Base-by-base conservation (phyloP, 2,888 invertebrate genomes). In the Therioaphis trifolii region DNA sequence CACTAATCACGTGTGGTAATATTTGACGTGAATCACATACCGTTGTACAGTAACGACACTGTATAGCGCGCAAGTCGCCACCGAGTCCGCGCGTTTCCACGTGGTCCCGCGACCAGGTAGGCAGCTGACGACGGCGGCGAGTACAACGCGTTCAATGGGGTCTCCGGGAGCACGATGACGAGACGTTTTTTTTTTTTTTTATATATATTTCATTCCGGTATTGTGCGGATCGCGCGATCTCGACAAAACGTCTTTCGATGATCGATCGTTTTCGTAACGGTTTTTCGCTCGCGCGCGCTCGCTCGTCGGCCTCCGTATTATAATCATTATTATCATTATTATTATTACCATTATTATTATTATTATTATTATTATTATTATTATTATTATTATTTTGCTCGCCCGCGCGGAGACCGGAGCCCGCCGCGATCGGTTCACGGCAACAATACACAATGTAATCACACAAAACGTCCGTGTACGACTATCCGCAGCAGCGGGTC, bases 211-310 rank as follows among this genome's bases (percentile, higher is more conserved):
- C n/a, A 29, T 35, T 58, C 21, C 43, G 24, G 61, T 46, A 49
- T 71, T 49, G 71, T 46, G 52, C 72, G 11, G 12, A n/a, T 0
- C 46, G 76, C 21, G 21, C 14, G 52, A 61, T 72, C n/a, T 12
- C 63, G 74, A 63, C 72, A 40, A 74, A 74, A 82, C 82, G 82
- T 82, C 82, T 74, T 82, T 29, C 80, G 82, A 74, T 82, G 82
- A 82, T 82, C 82, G 82, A 82, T 82, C 82, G 82, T 74, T 82
- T 74, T 82, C 82, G 82, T 82, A 82, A 82, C 82, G 82, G 82
- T 82, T 82, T 74, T 74, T 52, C 66, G 68, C 43, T 27, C 49
- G 52, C 43, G 27, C 49, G 68, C 27, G 35, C 18, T 18, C 18
- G 52, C n/a, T 18, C 46, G 15, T 15, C 15, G 4, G 52, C 5